Evolutionary conservation across 2,113 vertebrate genomes (phyloP).

Genomic region (Sander vitreus): DNA sequence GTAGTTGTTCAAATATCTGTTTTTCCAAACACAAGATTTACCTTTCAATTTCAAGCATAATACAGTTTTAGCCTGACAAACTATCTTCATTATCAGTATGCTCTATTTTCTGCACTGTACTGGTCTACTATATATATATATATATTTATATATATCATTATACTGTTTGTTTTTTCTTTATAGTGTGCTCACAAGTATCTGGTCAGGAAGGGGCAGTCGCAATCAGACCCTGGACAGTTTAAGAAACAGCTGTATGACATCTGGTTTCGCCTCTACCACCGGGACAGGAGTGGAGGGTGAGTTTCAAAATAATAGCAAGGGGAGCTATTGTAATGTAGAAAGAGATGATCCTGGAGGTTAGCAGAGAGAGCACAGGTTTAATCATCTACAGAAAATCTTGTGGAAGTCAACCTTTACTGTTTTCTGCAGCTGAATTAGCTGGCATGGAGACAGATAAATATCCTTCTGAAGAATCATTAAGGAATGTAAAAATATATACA

Average conservation of each 20-base stretch:
- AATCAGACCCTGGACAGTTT: conserved; percentile 78
- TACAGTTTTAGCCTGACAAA: background rate
- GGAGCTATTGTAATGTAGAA: background rate
- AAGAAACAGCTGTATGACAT: conserved; percentile 89
- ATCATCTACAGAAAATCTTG: background rate
- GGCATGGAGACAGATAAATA: background rate
- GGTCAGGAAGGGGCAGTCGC: conserved; percentile 80
- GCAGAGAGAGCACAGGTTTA: background rate
- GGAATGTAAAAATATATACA: background rate
- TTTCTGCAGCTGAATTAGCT: background rate
- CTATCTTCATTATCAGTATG: background rate
- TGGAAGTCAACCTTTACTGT: background rate
- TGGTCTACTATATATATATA: background rate
- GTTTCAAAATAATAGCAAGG: conserved; percentile 57
- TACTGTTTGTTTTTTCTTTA: conserved; percentile 1
- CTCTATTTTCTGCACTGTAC: background rate
- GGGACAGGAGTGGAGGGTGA: conserved; percentile 84
- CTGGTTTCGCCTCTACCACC: conserved; percentile 90
- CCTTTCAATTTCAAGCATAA: background rate
- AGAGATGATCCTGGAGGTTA: background rate
- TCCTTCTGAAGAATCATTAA: background rate
- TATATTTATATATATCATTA: background rate
- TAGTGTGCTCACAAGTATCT: conserved; percentile 88
- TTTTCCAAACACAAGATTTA: background rate
- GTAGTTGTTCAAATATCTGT: background rate